Conservation (phyloP, 2,888 invertebrate genomes). For the Drosophila infuscata region DNA sequence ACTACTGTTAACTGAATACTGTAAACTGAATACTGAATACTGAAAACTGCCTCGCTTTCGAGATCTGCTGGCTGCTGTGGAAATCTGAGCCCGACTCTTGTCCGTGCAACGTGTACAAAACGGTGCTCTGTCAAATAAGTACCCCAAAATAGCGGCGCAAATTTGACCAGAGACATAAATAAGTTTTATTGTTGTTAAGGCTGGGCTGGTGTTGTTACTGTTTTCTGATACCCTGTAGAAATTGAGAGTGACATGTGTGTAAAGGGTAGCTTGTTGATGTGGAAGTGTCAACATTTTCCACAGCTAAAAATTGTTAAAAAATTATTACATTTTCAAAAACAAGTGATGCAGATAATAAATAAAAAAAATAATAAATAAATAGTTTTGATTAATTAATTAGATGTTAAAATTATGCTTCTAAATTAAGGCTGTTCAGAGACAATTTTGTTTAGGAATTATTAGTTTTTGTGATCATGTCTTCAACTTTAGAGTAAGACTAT, state of each 20-base stretch:
- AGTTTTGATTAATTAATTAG: too few relatives aligned
- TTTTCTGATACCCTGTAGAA: constrained; percentile 10
- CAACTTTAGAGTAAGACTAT: too few relatives aligned
- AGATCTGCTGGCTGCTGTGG: constrained; percentile 19
- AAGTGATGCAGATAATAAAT: too few relatives aligned
- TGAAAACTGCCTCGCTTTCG: constrained; percentile 1
- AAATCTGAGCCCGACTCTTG: constrained; percentile 64
- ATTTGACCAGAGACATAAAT: constrained; percentile 79
- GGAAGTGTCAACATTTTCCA: too few relatives aligned
- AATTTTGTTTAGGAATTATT: too few relatives aligned
- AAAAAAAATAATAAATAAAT: too few relatives aligned
- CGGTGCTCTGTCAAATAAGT: constrained; percentile 79
- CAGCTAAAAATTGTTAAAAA: background rate
- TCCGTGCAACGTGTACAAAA: constrained; percentile 51
- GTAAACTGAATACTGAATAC: constrained; percentile 18
- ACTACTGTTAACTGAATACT: background rate
- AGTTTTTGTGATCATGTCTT: too few relatives aligned
- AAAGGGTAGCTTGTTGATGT: background rate
- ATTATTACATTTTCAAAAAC: background rate
- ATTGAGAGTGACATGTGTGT: background rate
- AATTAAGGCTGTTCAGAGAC: background rate
- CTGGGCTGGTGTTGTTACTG: constrained; percentile 12
- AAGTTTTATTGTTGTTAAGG: constrained; percentile 78
- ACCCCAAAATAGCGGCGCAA: constrained; percentile 75
- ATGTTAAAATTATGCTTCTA: background rate